A percentile compares a stretch with the other conserved stretches of the same genome.
These are phyloP conservation scores for Ceratotherium simum DNA, from an alignment of 2,113 vertebrate species.

Conservation along the genomic window DNA sequence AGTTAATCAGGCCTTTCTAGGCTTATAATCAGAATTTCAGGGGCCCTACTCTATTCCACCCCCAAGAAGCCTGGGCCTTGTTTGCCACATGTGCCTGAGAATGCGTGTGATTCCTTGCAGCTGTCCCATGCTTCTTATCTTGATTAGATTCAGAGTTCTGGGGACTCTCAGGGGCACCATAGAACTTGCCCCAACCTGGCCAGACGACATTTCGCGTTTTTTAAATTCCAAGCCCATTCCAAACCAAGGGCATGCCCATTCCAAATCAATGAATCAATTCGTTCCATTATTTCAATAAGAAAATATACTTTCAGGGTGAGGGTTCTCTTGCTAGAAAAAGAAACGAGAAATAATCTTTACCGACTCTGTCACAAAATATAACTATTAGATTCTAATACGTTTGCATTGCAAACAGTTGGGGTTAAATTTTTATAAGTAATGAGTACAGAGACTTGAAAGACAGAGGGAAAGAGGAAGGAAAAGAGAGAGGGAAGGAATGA, in stretches of 20 bases:
- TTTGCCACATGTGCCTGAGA: conserved; percentile 78
- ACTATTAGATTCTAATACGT: conserved; percentile 5
- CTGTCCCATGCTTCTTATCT: conserved; percentile 74
- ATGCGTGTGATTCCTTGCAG: conserved; percentile 84
- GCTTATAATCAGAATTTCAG: not conserved
- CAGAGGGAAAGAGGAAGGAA: not conserved
- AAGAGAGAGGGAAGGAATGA: not conserved
- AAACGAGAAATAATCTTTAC: conserved; percentile 64
- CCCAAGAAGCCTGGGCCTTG: conserved; percentile 65
- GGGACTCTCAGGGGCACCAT: conserved; percentile 68
- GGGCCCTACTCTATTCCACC: conserved; percentile 1
- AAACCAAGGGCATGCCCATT: conserved; percentile 45
- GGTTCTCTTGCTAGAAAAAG: conserved; percentile 26
- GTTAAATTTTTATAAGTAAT: conserved; percentile 15
- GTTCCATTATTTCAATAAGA: conserved; percentile 64
- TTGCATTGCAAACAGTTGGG: not conserved
- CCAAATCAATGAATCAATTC: conserved; percentile 61
- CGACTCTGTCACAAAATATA: not conserved
- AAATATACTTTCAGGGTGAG: not conserved
- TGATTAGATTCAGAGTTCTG: conserved; percentile 81
- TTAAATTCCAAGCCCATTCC: conserved; percentile 54
- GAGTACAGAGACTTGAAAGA: not conserved
- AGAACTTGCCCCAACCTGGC: conserved; percentile 58
- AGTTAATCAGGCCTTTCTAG: not conserved
- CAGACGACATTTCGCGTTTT: conserved; percentile 56